phyloP scores from a whole-genome alignment of 2,113 vertebrate species.

The Marmota monax region DNA sequence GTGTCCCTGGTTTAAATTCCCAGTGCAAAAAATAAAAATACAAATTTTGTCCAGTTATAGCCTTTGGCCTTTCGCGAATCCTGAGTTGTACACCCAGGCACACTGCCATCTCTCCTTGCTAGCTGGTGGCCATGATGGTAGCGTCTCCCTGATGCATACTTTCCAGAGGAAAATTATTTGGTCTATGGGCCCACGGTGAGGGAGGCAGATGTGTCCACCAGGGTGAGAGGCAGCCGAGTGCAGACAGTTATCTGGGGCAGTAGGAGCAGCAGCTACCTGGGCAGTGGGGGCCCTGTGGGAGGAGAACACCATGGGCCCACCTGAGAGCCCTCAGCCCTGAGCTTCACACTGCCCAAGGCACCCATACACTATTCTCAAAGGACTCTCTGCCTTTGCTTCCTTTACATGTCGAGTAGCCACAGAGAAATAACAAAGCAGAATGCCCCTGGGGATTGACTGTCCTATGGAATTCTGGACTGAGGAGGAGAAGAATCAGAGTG shows the following conservation, averaged over 20 bases:
- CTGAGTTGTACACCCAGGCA: no score
- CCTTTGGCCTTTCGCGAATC: no score
- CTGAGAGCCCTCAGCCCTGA: not conserved
- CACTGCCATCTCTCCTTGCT: no score
- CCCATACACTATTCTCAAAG: not conserved
- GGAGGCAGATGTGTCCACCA: no score
- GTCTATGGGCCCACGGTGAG: no score
- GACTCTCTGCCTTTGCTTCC: conserved; percentile 37
- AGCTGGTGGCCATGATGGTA: no score
- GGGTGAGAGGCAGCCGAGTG: not conserved
- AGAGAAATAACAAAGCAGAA: conserved; percentile 89
- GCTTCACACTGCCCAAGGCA: not conserved
- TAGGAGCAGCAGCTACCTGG: not conserved
- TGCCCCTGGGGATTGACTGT: conserved; percentile 97
- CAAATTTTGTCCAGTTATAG: no score
- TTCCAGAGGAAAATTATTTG: no score
- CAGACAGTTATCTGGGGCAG: no score
- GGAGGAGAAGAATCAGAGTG: conserved; percentile 90
- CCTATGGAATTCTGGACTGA: conserved; percentile 96
- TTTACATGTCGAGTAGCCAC: conserved; percentile 88
- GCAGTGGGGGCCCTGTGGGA: not conserved
- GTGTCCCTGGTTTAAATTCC: no score
- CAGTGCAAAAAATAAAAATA: no score
- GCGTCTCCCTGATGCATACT: no score
- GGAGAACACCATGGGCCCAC: not conserved